Percentiles rank a stretch among this genome's conserved stretches.
phyloP scores from a whole-genome alignment of 2,797 vertebrate species.

The Allobates femoralis region DNA sequence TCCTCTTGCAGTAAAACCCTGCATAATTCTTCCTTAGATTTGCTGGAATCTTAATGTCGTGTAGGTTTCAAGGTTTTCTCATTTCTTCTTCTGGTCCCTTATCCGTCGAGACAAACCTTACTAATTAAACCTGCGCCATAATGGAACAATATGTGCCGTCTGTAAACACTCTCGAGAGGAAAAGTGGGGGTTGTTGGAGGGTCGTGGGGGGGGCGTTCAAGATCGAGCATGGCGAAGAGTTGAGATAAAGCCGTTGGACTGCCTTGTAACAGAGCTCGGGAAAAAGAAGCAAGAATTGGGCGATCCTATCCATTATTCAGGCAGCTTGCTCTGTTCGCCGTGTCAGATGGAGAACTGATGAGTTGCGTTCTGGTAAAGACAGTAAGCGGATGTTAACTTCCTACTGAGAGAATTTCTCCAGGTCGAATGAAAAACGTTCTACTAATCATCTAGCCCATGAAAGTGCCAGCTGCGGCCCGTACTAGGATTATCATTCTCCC shows the following conservation, averaged over 20 bases:
- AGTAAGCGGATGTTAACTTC: slow-evolving; percentile 99
- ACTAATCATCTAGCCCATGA: slow-evolving; percentile 98
- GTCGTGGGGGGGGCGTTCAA: too few relatives aligned
- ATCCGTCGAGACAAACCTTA: slow-evolving; percentile 65
- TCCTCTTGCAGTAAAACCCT: slow-evolving; percentile 82
- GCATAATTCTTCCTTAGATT: slow-evolving; percentile 82
- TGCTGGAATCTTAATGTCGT: slow-evolving; percentile 76
- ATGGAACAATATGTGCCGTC: slow-evolving; percentile 41
- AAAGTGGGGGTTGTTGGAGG: background rate
- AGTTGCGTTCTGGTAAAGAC: slow-evolving; percentile 87
- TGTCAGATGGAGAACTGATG: slow-evolving; percentile 91
- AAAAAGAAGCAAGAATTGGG: slow-evolving; percentile 77
- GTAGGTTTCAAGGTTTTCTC: slow-evolving; percentile 22
- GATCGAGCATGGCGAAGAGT: slow-evolving; percentile 81
- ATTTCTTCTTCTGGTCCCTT: slow-evolving; percentile 16
- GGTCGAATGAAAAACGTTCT: slow-evolving; percentile 99
- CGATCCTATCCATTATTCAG: slow-evolving; percentile 84
- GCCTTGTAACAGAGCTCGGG: slow-evolving; percentile 81
- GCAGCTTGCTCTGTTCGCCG: slow-evolving; percentile 80
- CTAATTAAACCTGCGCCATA: slow-evolving; percentile 48
- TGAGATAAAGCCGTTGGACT: slow-evolving; percentile 84
- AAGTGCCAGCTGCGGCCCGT: slow-evolving; percentile 97
- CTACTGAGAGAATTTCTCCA: slow-evolving; percentile 99
- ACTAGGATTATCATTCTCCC: slow-evolving; percentile 99
- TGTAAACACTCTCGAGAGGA: slow-evolving; percentile 26